Evolutionary conservation across 1,140 invertebrate species (phyloP).

Genomic region (Liolophura sinensis): DNA sequence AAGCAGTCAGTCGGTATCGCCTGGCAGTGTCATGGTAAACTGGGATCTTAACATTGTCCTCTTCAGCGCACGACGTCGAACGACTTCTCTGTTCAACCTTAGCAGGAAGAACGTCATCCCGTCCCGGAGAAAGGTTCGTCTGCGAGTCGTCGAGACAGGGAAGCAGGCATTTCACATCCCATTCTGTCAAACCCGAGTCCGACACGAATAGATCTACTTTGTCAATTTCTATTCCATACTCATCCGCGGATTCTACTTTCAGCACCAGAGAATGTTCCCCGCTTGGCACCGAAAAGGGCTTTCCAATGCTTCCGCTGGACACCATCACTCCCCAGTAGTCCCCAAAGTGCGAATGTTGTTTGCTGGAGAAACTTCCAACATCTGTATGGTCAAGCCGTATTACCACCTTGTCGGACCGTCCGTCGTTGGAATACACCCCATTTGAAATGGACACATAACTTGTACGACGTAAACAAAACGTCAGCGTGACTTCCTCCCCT

Average conservation of each 20-base stretch:
- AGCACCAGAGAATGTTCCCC: constrained; percentile 1
- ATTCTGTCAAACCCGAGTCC: not conserved
- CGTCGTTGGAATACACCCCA: constrained; percentile 6
- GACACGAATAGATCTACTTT: not conserved
- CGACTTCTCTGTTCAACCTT: constrained; percentile 3
- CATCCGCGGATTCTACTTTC: not conserved
- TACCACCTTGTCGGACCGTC: not conserved
- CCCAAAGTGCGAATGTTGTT: constrained; percentile 1
- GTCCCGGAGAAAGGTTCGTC: constrained; percentile 1
- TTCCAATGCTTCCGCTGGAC: not conserved
- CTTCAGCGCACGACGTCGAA: not conserved
- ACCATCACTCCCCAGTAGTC: not conserved
- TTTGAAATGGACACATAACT: not conserved
- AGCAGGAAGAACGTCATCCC: constrained; percentile 1
- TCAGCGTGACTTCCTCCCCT: not conserved
- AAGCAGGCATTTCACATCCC: not conserved
- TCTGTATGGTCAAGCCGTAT: not conserved
- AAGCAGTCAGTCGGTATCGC: constrained; percentile 1
- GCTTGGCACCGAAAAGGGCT: not conserved
- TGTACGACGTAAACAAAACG: not conserved
- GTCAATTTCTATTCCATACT: constrained; percentile 7
- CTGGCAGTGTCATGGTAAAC: constrained; percentile 4
- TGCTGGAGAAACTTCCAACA: not conserved
- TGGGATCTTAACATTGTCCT: constrained; percentile 11
- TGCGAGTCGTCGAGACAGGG: not conserved